Percentiles rank a stretch among this genome's conserved stretches.
Evolutionary conservation across 2,113 vertebrate species (phyloP).

Genomic region (Procapra przewalskii): DNA sequence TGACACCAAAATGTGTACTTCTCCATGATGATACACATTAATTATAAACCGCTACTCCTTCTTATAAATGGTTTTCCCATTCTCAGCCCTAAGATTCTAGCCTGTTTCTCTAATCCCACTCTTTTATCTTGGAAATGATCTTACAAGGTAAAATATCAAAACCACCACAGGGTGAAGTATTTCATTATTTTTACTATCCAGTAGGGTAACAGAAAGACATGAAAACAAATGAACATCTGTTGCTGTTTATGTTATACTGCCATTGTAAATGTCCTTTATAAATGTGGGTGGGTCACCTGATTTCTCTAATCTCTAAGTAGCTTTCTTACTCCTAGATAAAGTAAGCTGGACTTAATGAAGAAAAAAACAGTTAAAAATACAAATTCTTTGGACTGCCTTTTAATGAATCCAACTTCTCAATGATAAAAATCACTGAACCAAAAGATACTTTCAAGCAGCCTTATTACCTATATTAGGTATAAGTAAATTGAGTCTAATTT

Average conservation of each 20-base stretch:
- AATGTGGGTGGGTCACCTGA: neutral
- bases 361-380: constrained; percentile 13
- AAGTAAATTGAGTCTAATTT: constrained; percentile 30
- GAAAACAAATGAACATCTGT: neutral
- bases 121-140: neutral
- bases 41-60: neutral
- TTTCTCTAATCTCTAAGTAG: neutral
- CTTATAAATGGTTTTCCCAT: neutral
- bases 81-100: constrained; percentile 1
- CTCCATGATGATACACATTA: neutral
- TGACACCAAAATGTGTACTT: neutral
- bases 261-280: neutral
- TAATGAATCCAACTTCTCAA: constrained; percentile 52
- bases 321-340: constrained; percentile 6
- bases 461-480: constrained; percentile 10
- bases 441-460: constrained; percentile 41
- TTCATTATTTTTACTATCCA: constrained; percentile 12
- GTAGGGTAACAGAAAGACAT: neutral
- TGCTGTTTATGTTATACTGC: neutral
- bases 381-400: constrained; percentile 42
- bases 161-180: neutral
- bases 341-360: neutral
- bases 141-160: constrained; percentile 14
- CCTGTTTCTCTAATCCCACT: constrained; percentile 13
- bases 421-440: constrained; percentile 35